Percentiles rank a stretch among this genome's conserved stretches.
Evolutionary conservation across 2,797 vertebrate species (phyloP).

Genomic region (Crossoptilon crossoptilon): DNA sequence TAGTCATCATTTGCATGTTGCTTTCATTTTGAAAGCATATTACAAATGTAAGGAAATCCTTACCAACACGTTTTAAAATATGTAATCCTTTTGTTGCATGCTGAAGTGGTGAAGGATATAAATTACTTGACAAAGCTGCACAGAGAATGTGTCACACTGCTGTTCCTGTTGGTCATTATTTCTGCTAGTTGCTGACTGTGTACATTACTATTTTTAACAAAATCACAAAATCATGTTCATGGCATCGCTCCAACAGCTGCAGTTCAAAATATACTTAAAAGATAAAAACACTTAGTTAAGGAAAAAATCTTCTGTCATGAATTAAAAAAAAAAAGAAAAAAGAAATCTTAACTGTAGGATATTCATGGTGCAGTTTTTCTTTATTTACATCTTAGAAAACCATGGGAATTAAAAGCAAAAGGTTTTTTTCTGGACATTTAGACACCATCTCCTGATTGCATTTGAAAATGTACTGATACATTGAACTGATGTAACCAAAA

Average conservation of each 20-base stretch:
- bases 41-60: constrained; percentile 42
- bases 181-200: neutral
- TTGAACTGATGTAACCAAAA: neutral
- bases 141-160: neutral
- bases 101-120: neutral
- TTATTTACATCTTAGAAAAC: constrained; percentile 6
- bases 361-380: rapidly evolving
- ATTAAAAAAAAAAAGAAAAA: neutral
- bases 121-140: constrained; percentile 20
- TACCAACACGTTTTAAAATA: constrained; percentile 5
- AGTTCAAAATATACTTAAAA: constrained; percentile 21
- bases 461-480: neutral
- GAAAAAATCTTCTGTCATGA: neutral
- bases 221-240: neutral
- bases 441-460: neutral
- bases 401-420: neutral
- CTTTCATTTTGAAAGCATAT: constrained; percentile 43
- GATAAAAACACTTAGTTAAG: constrained; percentile 6
- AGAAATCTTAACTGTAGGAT: neutral
- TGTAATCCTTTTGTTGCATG: constrained; percentile 28
- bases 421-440: neutral
- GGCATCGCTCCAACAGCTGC: neutral
- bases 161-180: neutral
- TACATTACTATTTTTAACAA: neutral
- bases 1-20: constrained; percentile 41